Evolutionary conservation across 2,888 invertebrate genomes (phyloP).

Genomic region (Acronicta leporina): DNA sequence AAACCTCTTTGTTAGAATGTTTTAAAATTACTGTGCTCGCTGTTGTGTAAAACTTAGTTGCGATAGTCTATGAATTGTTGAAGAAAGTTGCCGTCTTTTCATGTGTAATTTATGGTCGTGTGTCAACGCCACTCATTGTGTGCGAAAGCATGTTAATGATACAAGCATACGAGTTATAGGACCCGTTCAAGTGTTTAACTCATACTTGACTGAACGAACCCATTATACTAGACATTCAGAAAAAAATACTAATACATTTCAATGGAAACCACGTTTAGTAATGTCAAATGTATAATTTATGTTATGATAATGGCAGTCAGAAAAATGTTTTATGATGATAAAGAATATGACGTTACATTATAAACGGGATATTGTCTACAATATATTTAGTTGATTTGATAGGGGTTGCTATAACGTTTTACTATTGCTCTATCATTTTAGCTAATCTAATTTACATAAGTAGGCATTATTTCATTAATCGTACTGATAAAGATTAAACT

Average conservation of each 20-base stretch:
- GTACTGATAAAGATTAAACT: no score
- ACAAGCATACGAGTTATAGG: constrained; percentile 20
- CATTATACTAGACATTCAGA: constrained; percentile 21
- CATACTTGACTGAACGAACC: constrained; percentile 17
- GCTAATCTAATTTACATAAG: neutral
- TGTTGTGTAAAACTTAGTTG: constrained; percentile 46
- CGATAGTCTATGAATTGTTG: constrained; percentile 46
- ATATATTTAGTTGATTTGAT: constrained; percentile 17
- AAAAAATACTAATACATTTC: constrained; percentile 33
- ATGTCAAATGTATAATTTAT: constrained; percentile 41
- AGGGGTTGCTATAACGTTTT: constrained; percentile 1
- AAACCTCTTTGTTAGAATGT: constrained; percentile 22
- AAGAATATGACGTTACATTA: neutral
- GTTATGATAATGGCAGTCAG: constrained; percentile 21
- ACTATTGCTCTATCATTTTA: constrained; percentile 10
- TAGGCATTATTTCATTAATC: no score
- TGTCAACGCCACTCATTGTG: constrained; percentile 51
- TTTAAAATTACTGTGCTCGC: constrained; percentile 26
- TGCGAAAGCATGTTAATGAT: constrained; percentile 49
- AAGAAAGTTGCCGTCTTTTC: constrained; percentile 54
- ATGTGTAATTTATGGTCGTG: constrained; percentile 46
- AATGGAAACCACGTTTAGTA: constrained; percentile 30
- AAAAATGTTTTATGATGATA: constrained; percentile 14
- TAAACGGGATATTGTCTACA: no score
- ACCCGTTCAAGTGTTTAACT: constrained; percentile 11